Conservation (phyloP, 92 coral and sea anemone species). For the Epizoanthus rinbou region DNA sequence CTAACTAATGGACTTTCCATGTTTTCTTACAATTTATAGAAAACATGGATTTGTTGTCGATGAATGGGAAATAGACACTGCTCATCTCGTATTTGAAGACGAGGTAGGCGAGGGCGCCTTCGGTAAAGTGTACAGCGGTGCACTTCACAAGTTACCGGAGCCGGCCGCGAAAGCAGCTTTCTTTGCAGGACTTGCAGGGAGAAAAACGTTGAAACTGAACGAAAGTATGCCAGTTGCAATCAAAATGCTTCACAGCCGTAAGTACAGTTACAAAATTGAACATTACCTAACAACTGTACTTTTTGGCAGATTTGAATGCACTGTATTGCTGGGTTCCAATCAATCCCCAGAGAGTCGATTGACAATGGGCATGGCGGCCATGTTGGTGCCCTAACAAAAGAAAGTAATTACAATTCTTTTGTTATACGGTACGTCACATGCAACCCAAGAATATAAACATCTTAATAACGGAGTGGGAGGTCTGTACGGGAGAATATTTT, state of each 20-base stretch:
- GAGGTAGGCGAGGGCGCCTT: slow-evolving; percentile 41
- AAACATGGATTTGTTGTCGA: slow-evolving; percentile 29
- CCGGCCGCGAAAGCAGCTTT: slow-evolving; percentile 41
- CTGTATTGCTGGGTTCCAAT: too few relatives aligned
- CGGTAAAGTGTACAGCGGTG: slow-evolving; percentile 39
- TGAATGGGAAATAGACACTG: slow-evolving; percentile 36
- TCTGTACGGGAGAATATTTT: too few relatives aligned
- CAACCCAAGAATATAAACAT: too few relatives aligned
- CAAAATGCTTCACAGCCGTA: slow-evolving; percentile 38
- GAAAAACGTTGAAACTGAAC: slow-evolving; percentile 1
- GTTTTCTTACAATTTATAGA: neutral
- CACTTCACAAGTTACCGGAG: slow-evolving; percentile 16
- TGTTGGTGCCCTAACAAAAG: too few relatives aligned
- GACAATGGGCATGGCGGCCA: too few relatives aligned
- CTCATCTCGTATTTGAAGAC: slow-evolving; percentile 20
- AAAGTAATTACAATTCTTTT: too few relatives aligned
- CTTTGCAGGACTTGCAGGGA: slow-evolving; percentile 22
- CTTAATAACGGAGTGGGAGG: too few relatives aligned
- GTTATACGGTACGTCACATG: too few relatives aligned
- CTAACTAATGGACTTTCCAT: too few relatives aligned
- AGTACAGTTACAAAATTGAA: neutral
- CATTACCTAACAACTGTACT: too few relatives aligned
- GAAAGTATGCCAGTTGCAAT: slow-evolving; percentile 27
- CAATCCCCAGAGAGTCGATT: too few relatives aligned
- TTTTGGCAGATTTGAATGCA: too few relatives aligned